Conservation (phyloP, 1,140 invertebrate species). For the Heliconius melpomene region DNA sequence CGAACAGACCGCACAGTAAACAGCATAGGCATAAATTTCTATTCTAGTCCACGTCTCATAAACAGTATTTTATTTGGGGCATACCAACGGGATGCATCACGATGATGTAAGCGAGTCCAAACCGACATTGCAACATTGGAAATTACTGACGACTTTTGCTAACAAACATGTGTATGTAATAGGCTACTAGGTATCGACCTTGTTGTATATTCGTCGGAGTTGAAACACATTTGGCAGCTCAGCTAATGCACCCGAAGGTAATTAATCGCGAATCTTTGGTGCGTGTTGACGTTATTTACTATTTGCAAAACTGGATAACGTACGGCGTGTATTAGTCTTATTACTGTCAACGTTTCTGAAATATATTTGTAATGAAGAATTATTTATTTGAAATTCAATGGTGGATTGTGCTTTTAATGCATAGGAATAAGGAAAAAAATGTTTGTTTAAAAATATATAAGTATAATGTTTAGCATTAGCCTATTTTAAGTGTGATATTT, state of each 20-base stretch:
- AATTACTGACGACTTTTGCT: conserved; percentile 44
- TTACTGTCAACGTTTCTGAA: conserved; percentile 5
- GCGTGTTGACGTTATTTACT: conserved; percentile 34
- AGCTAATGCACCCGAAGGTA: conserved; percentile 37
- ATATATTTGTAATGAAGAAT: not conserved
- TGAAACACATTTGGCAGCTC: conserved; percentile 49
- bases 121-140: conserved; percentile 46
- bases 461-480: too few species aligned
- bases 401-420: too few species aligned
- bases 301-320: not conserved
- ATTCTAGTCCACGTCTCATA: conserved; percentile 39
- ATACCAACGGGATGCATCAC: conserved; percentile 44
- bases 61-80: conserved; percentile 41
- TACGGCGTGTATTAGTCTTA: not conserved
- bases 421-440: not conserved
- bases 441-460: not conserved
- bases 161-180: conserved; percentile 14
- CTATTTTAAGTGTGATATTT: too few species aligned
- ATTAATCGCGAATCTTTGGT: conserved; percentile 37
- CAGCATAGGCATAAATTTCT: conserved; percentile 41
- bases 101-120: conserved; percentile 39
- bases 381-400: not conserved
- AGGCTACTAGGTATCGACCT: conserved; percentile 31
- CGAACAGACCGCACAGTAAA: conserved; percentile 8
- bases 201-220: conserved; percentile 47